Conservation (phyloP, 2,888 invertebrate genomes). For the Drosophila pseudotakahashii region DNA sequence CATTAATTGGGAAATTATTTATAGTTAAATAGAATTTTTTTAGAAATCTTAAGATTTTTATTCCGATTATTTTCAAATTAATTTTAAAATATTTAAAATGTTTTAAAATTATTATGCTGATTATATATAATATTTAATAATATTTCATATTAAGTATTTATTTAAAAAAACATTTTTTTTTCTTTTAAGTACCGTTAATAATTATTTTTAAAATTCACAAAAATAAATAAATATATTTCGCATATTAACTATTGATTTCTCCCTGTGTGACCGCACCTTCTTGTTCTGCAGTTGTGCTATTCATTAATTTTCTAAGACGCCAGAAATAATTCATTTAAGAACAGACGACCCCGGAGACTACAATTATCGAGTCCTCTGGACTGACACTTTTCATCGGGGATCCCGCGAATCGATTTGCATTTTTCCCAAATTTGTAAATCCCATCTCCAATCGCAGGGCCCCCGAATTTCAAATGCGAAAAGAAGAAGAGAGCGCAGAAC, state of each 20-base stretch:
- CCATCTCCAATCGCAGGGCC: slow-evolving; percentile 4
- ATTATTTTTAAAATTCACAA: too few relatives aligned
- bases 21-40: background rate
- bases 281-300: slow-evolving; percentile 64
- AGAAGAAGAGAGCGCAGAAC: slow-evolving; percentile 4
- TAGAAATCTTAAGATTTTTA: too few relatives aligned
- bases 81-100: too few relatives aligned
- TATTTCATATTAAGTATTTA: too few relatives aligned
- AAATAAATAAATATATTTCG: too few relatives aligned
- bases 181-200: too few relatives aligned
- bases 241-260: background rate
- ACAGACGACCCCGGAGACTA: slow-evolving; percentile 36
- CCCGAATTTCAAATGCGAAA: slow-evolving; percentile 32
- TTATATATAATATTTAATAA: background rate
- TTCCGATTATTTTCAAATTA: too few relatives aligned
- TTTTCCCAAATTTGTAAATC: slow-evolving; percentile 24
- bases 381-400: slow-evolving; percentile 28
- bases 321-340: slow-evolving; percentile 83
- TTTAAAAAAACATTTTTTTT: too few relatives aligned
- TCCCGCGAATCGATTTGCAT: slow-evolving; percentile 43
- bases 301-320: slow-evolving; percentile 83
- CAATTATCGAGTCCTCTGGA: slow-evolving; percentile 31
- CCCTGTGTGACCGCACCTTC: slow-evolving; percentile 26
- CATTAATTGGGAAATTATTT: background rate
- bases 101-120: too few relatives aligned